Conservation (phyloP, 2,113 vertebrate species). For the Cynoglossus semilaevis region DNA sequence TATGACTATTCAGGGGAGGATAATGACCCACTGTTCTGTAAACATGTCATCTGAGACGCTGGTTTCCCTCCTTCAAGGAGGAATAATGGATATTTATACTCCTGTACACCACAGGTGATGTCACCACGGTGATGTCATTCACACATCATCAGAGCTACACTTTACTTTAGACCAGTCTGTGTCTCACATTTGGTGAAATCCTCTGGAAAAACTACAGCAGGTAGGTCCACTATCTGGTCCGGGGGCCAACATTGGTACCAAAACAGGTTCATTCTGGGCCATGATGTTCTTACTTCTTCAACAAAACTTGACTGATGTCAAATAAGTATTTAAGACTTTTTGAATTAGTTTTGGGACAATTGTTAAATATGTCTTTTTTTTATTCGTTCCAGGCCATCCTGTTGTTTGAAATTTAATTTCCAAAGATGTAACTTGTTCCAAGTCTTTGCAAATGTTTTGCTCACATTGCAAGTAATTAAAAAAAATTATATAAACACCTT, state of each 20-base stretch:
- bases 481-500: no score
- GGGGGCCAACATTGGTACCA: no score
- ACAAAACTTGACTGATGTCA: no score
- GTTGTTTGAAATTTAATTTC: no score
- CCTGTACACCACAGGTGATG: constrained; percentile 13
- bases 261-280: no score
- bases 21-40: constrained; percentile 27
- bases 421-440: no score
- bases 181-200: constrained; percentile 11
- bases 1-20: constrained; percentile 24
- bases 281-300: no score
- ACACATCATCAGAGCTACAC: constrained; percentile 4
- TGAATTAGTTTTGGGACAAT: constrained; percentile 23
- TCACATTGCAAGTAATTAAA: no score
- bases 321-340: no score
- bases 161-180: not conserved
- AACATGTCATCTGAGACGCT: constrained; percentile 45
- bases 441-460: no score
- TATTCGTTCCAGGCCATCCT: no score
- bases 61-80: constrained; percentile 6
- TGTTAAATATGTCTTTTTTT: no score
- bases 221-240: not conserved
- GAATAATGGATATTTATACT: constrained; percentile 47
- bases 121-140: constrained; percentile 37
- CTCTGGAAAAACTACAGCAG: constrained; percentile 35